Base-by-base conservation (phyloP, 2,113 vertebrate species). In the Origma solitaria region DNA sequence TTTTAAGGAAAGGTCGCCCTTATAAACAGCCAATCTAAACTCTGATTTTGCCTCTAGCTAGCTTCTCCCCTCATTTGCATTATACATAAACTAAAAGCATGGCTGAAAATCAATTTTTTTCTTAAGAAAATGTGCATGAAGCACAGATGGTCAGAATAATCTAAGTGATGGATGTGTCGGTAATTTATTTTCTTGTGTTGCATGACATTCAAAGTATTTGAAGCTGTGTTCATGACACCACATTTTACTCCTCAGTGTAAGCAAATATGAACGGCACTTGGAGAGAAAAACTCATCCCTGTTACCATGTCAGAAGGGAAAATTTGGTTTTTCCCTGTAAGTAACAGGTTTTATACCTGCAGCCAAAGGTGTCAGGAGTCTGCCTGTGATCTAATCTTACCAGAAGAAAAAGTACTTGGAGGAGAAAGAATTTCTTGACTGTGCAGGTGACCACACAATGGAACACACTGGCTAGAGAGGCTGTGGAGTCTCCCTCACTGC, bases 21-120 rank as follows among this genome's bases (percentile, higher is more conserved):
- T 93, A 85, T 25, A 81, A 96, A 83, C 35, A 90, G 47, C 28
- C 53, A 65, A 27, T 70, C 27, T 80, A 76, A 96, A 96, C 65
- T 54, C 83, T 37, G 60, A 42, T 33, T 56, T 57, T 81, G 21
- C 83, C 92, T 83, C 57, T 27, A 82, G 71, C 73, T 49, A 84
- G 79, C 12, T 18, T 83, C 20, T 72, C 45, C 31, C 8, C n/a
- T 94, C 57, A 71, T 86, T 65, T 97, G 73, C 64, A 61, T 70
- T 83, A 81, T 4, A 65, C 11, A 54, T 51, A 30, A 86, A 69
- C 56, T 75, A 81, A 77, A 87, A 84, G 45, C 71, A 78, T 7
- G 84, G 28, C 72, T 72, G 79, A 90, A 93, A 88, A 90, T 49
- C 16, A 38, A 0, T 45, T n/a, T 88, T 72, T 84, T 90, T 25